A percentile compares a stretch with the other conserved stretches of the same genome.
These are phyloP conservation scores for Nasua narica DNA, from an alignment of 2,797 vertebrate species.

Conservation along the genomic window DNA sequence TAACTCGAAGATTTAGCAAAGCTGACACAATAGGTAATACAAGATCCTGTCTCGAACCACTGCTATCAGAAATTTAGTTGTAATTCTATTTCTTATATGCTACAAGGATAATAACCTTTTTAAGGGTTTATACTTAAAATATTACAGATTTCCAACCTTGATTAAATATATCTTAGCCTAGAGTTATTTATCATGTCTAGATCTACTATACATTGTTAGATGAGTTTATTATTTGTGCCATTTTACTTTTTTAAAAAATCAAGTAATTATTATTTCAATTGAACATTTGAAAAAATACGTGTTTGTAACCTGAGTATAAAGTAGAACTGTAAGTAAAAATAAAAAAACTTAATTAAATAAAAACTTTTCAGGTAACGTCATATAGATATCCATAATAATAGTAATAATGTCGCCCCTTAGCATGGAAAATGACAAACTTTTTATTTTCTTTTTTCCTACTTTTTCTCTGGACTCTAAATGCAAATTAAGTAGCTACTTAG, in stretches of 20 bases:
- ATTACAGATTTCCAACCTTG: neutral
- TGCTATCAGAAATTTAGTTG: neutral
- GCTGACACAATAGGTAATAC: conserved; percentile 97
- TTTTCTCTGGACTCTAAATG: neutral
- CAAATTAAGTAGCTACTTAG: neutral
- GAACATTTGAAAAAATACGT: conserved; percentile 32
- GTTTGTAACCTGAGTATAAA: conserved; percentile 7
- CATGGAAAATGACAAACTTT: neutral
- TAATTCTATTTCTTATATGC: neutral
- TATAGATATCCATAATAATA: neutral
- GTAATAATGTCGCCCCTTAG: neutral
- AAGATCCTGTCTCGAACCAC: neutral
- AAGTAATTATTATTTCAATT: conserved; percentile 14
- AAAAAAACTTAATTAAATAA: conserved; percentile 23
- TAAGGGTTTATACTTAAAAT: neutral
- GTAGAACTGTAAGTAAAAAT: conserved; percentile 30
- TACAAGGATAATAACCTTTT: neutral
- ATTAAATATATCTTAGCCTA: neutral
- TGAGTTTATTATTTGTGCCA: conserved; percentile 3
- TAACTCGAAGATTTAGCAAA: conserved; percentile 98
- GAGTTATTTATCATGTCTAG: neutral
- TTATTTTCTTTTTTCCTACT: neutral
- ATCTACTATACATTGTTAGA: neutral
- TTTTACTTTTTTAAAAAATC: conserved; percentile 17
- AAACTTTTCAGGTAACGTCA: neutral